phyloP scores from a whole-genome alignment of 2,888 invertebrate genomes.

The Drosophila antonietae region DNA sequence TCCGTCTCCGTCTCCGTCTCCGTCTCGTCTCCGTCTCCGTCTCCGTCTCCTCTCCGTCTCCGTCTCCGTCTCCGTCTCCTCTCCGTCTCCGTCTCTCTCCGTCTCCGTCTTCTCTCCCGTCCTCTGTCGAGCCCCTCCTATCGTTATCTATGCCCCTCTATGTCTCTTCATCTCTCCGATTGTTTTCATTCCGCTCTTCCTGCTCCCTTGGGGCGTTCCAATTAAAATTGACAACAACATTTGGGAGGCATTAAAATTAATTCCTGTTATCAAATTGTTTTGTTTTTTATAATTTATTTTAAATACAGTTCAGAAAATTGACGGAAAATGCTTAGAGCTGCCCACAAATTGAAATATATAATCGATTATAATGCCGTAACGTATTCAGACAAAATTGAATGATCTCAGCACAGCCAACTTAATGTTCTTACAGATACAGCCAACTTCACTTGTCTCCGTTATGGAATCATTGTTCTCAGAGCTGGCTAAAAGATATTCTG shows the following conservation, averaged over 20 bases:
- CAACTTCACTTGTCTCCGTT: not conserved
- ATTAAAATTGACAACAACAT: slow-evolving; percentile 5
- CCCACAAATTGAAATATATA: not conserved
- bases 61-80: too few species aligned
- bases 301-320: not conserved
- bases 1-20: too few species aligned
- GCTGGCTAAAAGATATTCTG: not conserved
- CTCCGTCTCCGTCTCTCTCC: too few species aligned
- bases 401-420: slow-evolving; percentile 1
- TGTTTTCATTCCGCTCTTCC: too few species aligned
- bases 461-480: not conserved
- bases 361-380: not conserved
- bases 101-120: too few species aligned
- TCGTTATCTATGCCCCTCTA: not conserved
- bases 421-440: not conserved
- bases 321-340: not conserved
- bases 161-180: slow-evolving; percentile 1
- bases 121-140: too few species aligned
- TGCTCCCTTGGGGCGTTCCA: slow-evolving; percentile 3
- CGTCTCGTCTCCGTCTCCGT: too few species aligned
- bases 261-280: slow-evolving; percentile 17
- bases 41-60: too few species aligned
- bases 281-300: not conserved
- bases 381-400: not conserved
- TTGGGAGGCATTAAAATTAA: not conserved